A percentile compares a stretch with the other conserved stretches of the same genome.
Evolutionary conservation across 2,888 invertebrate species (phyloP).

Genomic region (Isotomurus palustris): DNA sequence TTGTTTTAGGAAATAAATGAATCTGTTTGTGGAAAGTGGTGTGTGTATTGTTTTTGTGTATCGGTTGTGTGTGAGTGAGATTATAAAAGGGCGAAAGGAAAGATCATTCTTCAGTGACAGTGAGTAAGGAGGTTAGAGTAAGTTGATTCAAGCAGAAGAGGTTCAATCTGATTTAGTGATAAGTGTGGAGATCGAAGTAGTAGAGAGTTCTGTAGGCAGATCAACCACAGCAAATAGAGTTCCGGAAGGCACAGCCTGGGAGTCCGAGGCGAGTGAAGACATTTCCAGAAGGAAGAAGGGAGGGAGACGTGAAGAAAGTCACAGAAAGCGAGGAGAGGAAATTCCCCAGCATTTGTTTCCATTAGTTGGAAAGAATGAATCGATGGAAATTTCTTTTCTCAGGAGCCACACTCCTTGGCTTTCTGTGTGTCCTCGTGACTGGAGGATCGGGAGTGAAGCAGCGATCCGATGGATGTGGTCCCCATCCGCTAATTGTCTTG

Average conservation of each 20-base stretch:
- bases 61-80: no score
- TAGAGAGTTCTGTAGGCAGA: background rate
- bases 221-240: background rate
- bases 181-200: background rate
- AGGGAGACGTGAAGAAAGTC: background rate
- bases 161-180: constrained; percentile 1
- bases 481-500: constrained; percentile 46
- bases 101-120: no score
- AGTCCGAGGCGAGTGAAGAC: constrained; percentile 7
- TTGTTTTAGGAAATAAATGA: no score
- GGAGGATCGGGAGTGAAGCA: constrained; percentile 18
- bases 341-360: constrained; percentile 37
- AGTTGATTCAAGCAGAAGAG: background rate
- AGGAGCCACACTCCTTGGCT: constrained; percentile 26
- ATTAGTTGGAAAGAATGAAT: constrained; percentile 40
- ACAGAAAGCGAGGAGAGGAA: constrained; percentile 7
- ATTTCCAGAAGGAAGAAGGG: background rate
- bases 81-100: no score
- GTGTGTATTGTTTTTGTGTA: no score
- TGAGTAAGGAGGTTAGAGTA: constrained; percentile 1
- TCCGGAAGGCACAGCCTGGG: background rate
- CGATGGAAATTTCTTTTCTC: constrained; percentile 39
- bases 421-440: constrained; percentile 10
- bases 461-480: constrained; percentile 46
- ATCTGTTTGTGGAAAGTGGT: no score